phyloP scores from a whole-genome alignment of 2,797 vertebrate genomes.

The Pteropus rufus region DNA sequence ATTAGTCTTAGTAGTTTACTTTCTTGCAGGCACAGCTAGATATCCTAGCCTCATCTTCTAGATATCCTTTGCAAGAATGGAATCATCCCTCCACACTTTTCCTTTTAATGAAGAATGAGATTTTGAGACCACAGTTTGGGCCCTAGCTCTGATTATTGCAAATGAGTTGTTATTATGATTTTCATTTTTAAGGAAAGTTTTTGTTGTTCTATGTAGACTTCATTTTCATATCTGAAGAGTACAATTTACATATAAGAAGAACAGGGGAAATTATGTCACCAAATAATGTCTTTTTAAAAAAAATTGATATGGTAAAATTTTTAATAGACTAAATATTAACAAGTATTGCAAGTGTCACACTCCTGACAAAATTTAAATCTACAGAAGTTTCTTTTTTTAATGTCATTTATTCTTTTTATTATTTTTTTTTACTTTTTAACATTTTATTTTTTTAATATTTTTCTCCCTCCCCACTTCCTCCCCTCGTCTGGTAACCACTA shows the following conservation, averaged over 20 bases:
- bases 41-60: background rate
- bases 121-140: background rate
- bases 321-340: no score
- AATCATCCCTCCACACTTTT: background rate
- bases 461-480: no score
- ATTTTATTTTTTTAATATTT: no score
- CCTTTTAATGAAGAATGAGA: background rate
- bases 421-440: no score
- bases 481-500: no score
- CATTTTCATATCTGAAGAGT: background rate
- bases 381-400: no score
- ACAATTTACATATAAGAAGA: background rate
- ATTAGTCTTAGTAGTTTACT: background rate
- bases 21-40: background rate
- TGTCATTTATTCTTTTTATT: no score
- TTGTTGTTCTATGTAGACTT: background rate
- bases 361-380: no score
- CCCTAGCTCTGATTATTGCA: background rate
- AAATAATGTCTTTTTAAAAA: background rate
- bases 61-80: background rate
- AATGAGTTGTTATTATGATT: background rate
- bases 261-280: background rate
- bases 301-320: no score
- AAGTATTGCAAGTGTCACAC: no score
- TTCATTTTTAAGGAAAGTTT: conserved; percentile 13